Conservation (phyloP, 2,797 vertebrate genomes). For the Kryptolebias ocellatus region DNA sequence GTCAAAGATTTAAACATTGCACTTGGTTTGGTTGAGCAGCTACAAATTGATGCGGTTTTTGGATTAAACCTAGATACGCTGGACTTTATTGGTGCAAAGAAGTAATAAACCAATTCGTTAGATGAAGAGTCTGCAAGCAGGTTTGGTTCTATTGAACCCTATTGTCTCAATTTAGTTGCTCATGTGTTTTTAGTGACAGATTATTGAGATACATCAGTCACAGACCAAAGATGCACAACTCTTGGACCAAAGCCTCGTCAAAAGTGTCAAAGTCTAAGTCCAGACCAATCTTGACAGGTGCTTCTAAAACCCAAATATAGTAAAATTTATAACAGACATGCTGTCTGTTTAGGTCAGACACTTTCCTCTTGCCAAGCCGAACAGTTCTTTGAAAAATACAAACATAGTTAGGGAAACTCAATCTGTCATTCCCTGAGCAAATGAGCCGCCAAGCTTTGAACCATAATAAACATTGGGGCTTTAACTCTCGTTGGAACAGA, state of each 20-base stretch:
- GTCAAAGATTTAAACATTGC: too few species aligned
- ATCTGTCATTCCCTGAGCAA: slow-evolving; percentile 46
- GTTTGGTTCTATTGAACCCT: too few species aligned
- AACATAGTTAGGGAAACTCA: slow-evolving; percentile 53
- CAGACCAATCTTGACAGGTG: slow-evolving; percentile 9
- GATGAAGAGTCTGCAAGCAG: too few species aligned
- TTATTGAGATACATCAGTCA: too few species aligned
- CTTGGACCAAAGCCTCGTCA: too few species aligned
- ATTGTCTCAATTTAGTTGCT: too few species aligned
- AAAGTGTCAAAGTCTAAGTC: background rate
- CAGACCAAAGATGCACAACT: too few species aligned
- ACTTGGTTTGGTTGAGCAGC: too few species aligned
- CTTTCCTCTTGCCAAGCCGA: slow-evolving; percentile 46
- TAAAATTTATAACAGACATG: slow-evolving; percentile 31
- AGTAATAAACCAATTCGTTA: too few species aligned
- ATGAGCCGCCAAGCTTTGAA: slow-evolving; percentile 32
- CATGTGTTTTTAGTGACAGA: background rate
- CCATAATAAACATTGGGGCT: slow-evolving; percentile 60
- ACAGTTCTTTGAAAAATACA: slow-evolving; percentile 56
- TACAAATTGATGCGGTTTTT: too few species aligned
- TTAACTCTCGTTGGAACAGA: slow-evolving; percentile 57
- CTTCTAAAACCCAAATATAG: slow-evolving; percentile 26
- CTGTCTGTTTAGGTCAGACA: slow-evolving; percentile 32
- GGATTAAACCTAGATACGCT: too few species aligned
- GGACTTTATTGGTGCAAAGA: too few species aligned